Percentiles rank a stretch among this genome's conserved stretches.
These are phyloP conservation scores for Bombus haemorrhoidalis DNA, from an alignment of 1,140 invertebrate species.

Conservation along the genomic window DNA sequence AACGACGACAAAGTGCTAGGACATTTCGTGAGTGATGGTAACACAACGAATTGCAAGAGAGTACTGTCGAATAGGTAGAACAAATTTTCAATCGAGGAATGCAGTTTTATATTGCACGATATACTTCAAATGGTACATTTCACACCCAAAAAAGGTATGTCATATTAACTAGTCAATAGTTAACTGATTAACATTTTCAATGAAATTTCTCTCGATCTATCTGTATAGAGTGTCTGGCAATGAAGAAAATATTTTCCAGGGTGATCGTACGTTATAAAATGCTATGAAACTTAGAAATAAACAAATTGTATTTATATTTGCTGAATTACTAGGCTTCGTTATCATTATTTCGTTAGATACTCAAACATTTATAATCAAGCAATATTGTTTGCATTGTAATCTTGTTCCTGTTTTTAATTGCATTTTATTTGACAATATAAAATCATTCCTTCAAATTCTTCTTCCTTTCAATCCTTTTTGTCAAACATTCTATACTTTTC, in stretches of 20 bases:
- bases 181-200: not conserved
- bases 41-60: constrained; percentile 63
- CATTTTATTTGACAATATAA: not conserved
- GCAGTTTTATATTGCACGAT: constrained; percentile 54
- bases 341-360: not conserved
- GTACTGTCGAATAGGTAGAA: constrained; percentile 37
- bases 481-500: not conserved
- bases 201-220: not conserved
- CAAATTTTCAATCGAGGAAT: constrained; percentile 41
- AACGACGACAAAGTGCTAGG: constrained; percentile 23
- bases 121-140: not conserved
- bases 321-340: not conserved
- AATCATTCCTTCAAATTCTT: not conserved
- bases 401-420: not conserved
- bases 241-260: not conserved
- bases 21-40: constrained; percentile 33
- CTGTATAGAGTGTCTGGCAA: not conserved
- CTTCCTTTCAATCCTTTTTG: not conserved
- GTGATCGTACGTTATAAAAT: not conserved
- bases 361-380: no score
- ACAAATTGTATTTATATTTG: not conserved
- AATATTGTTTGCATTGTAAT: no score
- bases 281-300: not conserved
- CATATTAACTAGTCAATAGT: not conserved
- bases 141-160: not conserved